Conservation (phyloP, 2,888 invertebrate genomes). For the Scaptomyza parva region DNA sequence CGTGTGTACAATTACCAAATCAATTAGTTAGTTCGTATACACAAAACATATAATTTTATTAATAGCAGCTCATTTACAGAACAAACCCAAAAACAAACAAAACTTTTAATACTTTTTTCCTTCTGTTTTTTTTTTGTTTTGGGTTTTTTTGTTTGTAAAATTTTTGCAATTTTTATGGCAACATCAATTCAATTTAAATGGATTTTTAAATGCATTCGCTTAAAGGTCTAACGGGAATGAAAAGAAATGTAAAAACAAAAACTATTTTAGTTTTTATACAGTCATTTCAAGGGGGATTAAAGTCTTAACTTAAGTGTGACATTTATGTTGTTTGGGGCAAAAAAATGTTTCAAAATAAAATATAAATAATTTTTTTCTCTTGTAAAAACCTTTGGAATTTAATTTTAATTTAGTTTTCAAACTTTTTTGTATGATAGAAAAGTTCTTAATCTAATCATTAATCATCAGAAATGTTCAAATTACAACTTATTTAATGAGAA, state of each 20-base stretch:
- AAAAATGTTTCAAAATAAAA: neutral
- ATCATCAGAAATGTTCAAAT: too few relatives aligned
- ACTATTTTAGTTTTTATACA: neutral
- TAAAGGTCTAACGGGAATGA: neutral
- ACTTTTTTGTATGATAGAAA: too few relatives aligned
- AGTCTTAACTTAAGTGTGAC: neutral
- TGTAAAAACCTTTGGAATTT: too few relatives aligned
- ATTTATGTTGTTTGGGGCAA: neutral
- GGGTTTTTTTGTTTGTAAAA: too few relatives aligned
- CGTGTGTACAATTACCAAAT: conserved; percentile 58
- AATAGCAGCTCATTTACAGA: conserved; percentile 21
- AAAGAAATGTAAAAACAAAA: too few relatives aligned
- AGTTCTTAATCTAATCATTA: too few relatives aligned
- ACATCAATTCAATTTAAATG: neutral
- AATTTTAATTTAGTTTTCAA: too few relatives aligned
- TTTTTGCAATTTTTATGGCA: neutral
- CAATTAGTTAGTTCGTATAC: conserved; percentile 37
- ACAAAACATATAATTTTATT: conserved; percentile 25
- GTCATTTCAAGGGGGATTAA: neutral
- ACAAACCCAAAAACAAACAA: conserved; percentile 4
- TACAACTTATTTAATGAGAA: too few relatives aligned
- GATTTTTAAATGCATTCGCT: conserved; percentile 1
- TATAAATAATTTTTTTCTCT: too few relatives aligned
- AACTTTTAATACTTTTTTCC: conserved; percentile 3
- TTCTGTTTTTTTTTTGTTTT: too few relatives aligned